Base-by-base conservation (phyloP, 2,113 vertebrate genomes). In the Ailuropoda melanoleuca region DNA sequence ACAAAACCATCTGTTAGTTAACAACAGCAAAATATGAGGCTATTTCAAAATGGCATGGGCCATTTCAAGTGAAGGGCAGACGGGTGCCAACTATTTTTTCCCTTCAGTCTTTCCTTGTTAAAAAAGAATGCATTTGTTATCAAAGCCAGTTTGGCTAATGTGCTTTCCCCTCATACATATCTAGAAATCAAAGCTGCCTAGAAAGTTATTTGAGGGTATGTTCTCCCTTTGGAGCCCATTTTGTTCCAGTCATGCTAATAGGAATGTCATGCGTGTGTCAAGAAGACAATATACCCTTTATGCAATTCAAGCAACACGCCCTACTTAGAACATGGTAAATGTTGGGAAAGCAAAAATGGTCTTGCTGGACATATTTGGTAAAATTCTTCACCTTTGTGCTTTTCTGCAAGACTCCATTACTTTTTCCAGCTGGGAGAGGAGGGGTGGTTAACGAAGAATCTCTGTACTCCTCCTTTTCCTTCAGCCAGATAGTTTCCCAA, bases 161-260 rank as follows among this genome's bases (percentile, higher is more conserved):
- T 98, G 98, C 98, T 98, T 98, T 98, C 90, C 97, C 98, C 98
- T 98, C 10, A 0, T 81, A 72, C 98, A 89, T 98, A 98, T 99
- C 98, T 98, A 98, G 98, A 99, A 98, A 99, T 99, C 99, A 99
- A 99, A 99, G 98, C 97, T 96, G 97, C 19, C 74, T 97, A 0
- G 4, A 98, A 98, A 98, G 98, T 98, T 98, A 98, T 97, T 98
- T 77, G 98, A 98, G 89, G 96, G 97, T 88, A 98, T 97, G 98
- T 98, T 98, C 98, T 98, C 97, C 97, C 98, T 98, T 97, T 96
- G 95, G 98, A 98, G 97, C 72, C 94, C 97, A 56, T 97, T 97
- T 97, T 97, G 97, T 96, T 97, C 81, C 80, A 37, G 31, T n/a
- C 95, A 98, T 55, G 78, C 97, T 98, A 97, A 97, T 94, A 88